phyloP scores from a whole-genome alignment of 2,888 invertebrate species.

The Pandemis corylana region DNA sequence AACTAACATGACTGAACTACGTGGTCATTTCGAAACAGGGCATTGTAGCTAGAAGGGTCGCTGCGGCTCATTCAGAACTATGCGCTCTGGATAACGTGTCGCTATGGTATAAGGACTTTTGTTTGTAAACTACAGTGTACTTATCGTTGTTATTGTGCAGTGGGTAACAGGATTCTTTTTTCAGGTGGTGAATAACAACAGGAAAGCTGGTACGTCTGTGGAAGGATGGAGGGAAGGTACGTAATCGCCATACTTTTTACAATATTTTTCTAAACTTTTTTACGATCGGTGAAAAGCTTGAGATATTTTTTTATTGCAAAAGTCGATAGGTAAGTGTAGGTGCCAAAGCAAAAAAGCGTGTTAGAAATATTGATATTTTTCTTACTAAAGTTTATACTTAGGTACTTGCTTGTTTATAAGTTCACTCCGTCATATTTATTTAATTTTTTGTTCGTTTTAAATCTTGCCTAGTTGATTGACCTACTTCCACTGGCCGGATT shows the following conservation, averaged over 20 bases:
- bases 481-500: background rate
- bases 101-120: constrained; percentile 65
- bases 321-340: too few species aligned
- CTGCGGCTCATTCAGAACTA: constrained; percentile 56
- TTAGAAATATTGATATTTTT: too few species aligned
- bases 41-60: constrained; percentile 63
- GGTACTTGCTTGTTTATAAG: too few species aligned
- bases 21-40: constrained; percentile 73
- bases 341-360: too few species aligned
- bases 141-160: constrained; percentile 50
- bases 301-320: background rate
- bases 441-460: background rate
- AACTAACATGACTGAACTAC: constrained; percentile 61
- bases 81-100: constrained; percentile 59
- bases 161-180: constrained; percentile 54
- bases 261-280: background rate
- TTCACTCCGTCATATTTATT: too few species aligned
- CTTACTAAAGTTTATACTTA: too few species aligned
- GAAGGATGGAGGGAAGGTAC: constrained; percentile 85
- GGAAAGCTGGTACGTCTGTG: constrained; percentile 80
- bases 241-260: background rate
- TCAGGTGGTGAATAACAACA: constrained; percentile 89
- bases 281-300: background rate
- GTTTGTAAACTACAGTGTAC: constrained; percentile 43
- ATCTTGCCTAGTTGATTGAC: background rate